Evolutionary conservation across 2,888 invertebrate species (phyloP).

Genomic region (Pteria penguin): DNA sequence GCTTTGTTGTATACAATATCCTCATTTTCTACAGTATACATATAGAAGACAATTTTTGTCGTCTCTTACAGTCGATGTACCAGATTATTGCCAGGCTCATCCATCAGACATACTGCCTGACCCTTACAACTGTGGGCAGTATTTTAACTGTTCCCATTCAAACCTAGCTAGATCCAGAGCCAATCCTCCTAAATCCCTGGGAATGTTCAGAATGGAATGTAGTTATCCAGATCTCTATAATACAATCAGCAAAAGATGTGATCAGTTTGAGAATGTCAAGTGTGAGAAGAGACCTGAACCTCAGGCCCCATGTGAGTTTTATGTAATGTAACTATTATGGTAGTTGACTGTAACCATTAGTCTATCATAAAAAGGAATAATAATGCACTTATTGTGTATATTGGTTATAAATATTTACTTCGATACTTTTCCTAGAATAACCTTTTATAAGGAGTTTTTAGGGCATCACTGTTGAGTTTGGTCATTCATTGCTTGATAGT

Average conservation of each 20-base stretch:
- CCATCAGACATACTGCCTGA: slow-evolving; percentile 53
- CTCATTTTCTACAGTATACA: too few species aligned
- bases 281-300: slow-evolving; percentile 53
- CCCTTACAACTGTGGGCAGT: slow-evolving; percentile 56
- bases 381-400: too few species aligned
- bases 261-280: slow-evolving; percentile 39
- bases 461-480: too few species aligned
- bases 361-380: too few species aligned
- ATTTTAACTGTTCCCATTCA: slow-evolving; percentile 53
- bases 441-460: too few species aligned
- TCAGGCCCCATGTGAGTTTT: slow-evolving; percentile 56
- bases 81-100: slow-evolving; percentile 52
- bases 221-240: slow-evolving; percentile 53
- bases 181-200: slow-evolving; percentile 1
- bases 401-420: too few species aligned
- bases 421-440: too few species aligned
- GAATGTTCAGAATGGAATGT: slow-evolving; percentile 42
- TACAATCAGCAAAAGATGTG: slow-evolving; percentile 32
- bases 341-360: too few species aligned
- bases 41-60: neutral
- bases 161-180: neutral
- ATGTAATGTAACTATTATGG: too few species aligned
- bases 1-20: too few species aligned
- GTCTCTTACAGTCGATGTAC: slow-evolving; percentile 45
- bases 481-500: too few species aligned